Evolutionary conservation across 2,113 vertebrate genomes (phyloP).

Genomic region (Mustela lutreola): DNA sequence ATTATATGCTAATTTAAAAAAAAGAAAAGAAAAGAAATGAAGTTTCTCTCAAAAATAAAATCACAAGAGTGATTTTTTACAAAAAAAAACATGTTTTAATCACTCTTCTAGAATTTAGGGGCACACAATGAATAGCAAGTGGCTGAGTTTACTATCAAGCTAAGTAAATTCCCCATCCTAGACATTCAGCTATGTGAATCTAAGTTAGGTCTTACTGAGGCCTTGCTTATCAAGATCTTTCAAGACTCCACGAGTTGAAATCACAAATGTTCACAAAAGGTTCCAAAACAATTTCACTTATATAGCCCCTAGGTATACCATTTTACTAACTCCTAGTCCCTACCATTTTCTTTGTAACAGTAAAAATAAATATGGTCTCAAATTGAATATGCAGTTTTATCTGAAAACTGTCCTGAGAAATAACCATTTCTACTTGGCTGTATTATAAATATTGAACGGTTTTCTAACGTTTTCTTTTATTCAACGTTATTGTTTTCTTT

Average conservation of each 20-base stretch:
- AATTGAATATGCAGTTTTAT: conserved; percentile 33
- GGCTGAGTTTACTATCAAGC: neutral
- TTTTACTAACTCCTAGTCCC: neutral
- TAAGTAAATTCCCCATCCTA: neutral
- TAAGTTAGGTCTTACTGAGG: conserved; percentile 13
- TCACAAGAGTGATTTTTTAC: neutral
- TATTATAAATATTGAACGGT: conserved; percentile 29
- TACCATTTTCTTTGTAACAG: neutral
- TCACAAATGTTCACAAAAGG: conserved; percentile 19
- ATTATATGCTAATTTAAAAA: too few relatives aligned
- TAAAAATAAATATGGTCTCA: conserved; percentile 35
- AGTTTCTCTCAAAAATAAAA: too few relatives aligned
- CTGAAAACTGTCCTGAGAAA: conserved; percentile 23
- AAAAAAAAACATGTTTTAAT: conserved; percentile 6
- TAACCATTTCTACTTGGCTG: neutral
- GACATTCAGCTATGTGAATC: neutral
- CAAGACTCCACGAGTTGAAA: neutral
- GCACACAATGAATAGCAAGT: neutral
- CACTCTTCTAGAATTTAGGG: neutral
- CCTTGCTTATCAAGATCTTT: neutral
- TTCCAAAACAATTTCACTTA: neutral
- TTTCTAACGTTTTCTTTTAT: neutral
- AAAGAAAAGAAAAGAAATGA: too few relatives aligned
- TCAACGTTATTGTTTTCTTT: conserved; percentile 27
- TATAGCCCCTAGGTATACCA: neutral